phyloP scores from a whole-genome alignment of 2,797 vertebrate species.

The Loriculus beryllinus region DNA sequence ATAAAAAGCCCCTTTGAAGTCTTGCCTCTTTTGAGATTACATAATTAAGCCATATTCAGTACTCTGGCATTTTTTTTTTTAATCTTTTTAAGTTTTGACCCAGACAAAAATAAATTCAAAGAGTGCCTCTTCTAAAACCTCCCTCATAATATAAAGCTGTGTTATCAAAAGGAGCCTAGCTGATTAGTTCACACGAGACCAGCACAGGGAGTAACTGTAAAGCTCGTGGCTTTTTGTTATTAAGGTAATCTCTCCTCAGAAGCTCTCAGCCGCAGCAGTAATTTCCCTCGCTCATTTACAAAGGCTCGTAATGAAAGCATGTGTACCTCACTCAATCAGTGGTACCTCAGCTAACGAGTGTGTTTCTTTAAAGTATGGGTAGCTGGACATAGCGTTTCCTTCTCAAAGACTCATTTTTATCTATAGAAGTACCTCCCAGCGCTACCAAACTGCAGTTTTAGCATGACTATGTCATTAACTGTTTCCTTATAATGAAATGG shows the following conservation, averaged over 20 bases:
- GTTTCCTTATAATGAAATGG: not conserved
- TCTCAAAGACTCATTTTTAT: not conserved
- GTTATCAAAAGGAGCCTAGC: constrained; percentile 27
- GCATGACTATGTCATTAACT: not conserved
- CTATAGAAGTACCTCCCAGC: not conserved
- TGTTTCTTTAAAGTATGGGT: not conserved
- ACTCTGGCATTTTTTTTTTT: constrained; percentile 1
- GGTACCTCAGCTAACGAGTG: not conserved
- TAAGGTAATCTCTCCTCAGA: constrained; percentile 42
- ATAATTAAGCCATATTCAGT: constrained; percentile 40
- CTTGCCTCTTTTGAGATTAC: not conserved
- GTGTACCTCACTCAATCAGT: not conserved
- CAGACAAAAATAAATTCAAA: constrained; percentile 41
- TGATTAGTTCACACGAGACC: constrained; percentile 21
- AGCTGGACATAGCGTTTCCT: not conserved
- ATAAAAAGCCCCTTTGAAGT: constrained; percentile 39
- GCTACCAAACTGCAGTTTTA: not conserved
- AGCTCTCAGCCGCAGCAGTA: not conserved
- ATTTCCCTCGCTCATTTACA: not conserved
- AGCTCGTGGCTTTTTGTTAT: constrained; percentile 32
- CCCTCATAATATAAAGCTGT: not conserved
- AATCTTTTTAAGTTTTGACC: constrained; percentile 45
- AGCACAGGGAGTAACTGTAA: constrained; percentile 14
- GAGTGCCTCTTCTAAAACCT: not conserved
- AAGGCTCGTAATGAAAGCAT: not conserved